phyloP scores from a whole-genome alignment of 2,888 invertebrate species.

The Eristalinus aeneus region DNA sequence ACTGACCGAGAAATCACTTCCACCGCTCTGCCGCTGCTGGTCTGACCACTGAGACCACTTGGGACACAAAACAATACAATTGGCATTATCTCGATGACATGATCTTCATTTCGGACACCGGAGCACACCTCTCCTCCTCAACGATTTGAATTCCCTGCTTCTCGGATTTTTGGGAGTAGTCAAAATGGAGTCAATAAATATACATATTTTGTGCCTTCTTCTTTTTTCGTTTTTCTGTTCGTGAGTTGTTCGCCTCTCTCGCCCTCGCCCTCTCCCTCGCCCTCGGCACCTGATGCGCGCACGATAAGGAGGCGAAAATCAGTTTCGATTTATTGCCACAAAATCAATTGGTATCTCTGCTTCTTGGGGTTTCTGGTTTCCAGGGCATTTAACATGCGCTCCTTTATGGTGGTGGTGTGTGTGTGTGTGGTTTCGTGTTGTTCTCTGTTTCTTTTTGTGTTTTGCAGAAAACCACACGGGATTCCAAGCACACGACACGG shows the following conservation, averaged over 20 bases:
- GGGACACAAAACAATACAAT: constrained; percentile 64
- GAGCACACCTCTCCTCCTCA: constrained; percentile 35
- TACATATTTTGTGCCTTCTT: constrained; percentile 37
- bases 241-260: not conserved
- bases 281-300: constrained; percentile 36
- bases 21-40: not conserved
- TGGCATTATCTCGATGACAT: constrained; percentile 66
- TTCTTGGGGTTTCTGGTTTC: constrained; percentile 51
- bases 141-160: constrained; percentile 50
- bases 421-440: constrained; percentile 1
- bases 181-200: constrained; percentile 67
- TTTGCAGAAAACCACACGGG: constrained; percentile 22
- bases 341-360: constrained; percentile 67
- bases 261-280: not conserved
- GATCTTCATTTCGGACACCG: constrained; percentile 60
- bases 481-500: constrained; percentile 48
- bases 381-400: not conserved
- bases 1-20: constrained; percentile 32
- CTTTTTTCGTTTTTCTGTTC: constrained; percentile 8
- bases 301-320: constrained; percentile 69
- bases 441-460: not conserved
- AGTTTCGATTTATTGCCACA: constrained; percentile 68
- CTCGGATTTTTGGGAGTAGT: constrained; percentile 60
- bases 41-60: constrained; percentile 36
- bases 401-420: constrained; percentile 4